Evolutionary conservation across 1,140 invertebrate species (phyloP), one percentile per base, ranked within the genome.

Genomic region (Ips typographus): DNA sequence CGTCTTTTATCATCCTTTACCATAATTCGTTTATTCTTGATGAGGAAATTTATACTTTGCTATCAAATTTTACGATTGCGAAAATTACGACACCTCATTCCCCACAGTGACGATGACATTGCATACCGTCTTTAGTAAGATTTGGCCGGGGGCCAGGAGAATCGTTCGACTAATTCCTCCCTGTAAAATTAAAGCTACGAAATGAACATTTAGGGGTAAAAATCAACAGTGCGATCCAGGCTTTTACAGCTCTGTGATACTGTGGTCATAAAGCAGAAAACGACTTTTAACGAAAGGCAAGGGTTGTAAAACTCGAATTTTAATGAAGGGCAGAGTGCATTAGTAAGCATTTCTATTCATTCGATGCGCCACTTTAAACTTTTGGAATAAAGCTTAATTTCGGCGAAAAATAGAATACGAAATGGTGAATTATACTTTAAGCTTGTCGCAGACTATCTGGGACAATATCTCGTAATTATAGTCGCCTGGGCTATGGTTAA

Each of bases 341-440:
- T 68, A 68, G 58, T 63, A 56, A 41, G 59, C 59, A 63, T 68
- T 68, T 61, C 67, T 68, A 68, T 68, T 68, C 67, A 68, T 68
- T 68, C 67, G 67, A 62, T 68, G 67, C 67, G 67, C 60, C 59
- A 49, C 67, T 68, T 68, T 56, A 68, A 68, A 68, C 67, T 68
- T 68, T 68, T 2, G 59, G 44, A 57, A 62, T 62, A 47, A 62
- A 68, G 58, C 56, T 59, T 62, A 60, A 68, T 60, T 68, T 68
- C 22, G 42, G 49, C 41, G 59, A 68, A 68, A 68, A 68, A 68
- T 68, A 40, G 67, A 68, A 68, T 68, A 68, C 67, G 37, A 57
- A 68, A 68, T 63, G 56, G 65, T 22, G 56, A 68, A 68, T 68
- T 68, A 68, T 60, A 53, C 49, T 44, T 59, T 7, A 7, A 6